Base-by-base conservation (phyloP, 2,888 invertebrate genomes). In the Hoplodrina ambigua region DNA sequence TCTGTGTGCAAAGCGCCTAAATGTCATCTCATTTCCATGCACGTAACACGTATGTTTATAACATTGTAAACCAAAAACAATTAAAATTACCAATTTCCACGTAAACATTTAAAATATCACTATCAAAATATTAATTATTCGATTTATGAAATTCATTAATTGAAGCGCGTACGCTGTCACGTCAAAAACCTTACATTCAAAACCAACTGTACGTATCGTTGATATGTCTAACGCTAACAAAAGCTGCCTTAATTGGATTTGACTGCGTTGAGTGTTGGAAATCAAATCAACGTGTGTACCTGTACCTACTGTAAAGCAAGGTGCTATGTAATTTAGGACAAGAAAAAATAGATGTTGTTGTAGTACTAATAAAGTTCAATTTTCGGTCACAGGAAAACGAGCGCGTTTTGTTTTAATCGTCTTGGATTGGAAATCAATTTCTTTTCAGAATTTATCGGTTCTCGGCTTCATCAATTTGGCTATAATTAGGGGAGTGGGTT, bases 241-340 rank as follows among this genome's bases (percentile, higher is more conserved):
- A 88, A 86, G 87, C 87, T 57, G 81, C 73, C 79, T 87, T 90
- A 91, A 91, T 91, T 91, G 87, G 87, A 90, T 90, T 82, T 80
- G 83, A 76, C 85, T 80, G 69, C 74, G 82, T 75, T 78, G 87
- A 90, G 86, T 87, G 88, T 78, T 80, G 82, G 69, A 77, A 88
- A 88, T 89, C 85, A 87, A 89, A 90, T 88, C 84, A 81, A 82
- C 83, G 78, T 85, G 81, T 84, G 82, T 81, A 79, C 46, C 46
- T 46, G 46, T 46, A 17, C 15, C 46, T 46, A 15, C 41, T 72
- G 75, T 78, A 76, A 85, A 86, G 72, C 74, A 72, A 79, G 74
- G 84, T 80, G 77, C 78, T 78, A 59, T 61, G 59, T 74, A 68
- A 68, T 53, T 54, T n/a, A 56, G 19, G 15, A 57, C 41, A n/a